phyloP scores from a whole-genome alignment of 1,140 invertebrate species.

The Nylanderia fulva region DNA sequence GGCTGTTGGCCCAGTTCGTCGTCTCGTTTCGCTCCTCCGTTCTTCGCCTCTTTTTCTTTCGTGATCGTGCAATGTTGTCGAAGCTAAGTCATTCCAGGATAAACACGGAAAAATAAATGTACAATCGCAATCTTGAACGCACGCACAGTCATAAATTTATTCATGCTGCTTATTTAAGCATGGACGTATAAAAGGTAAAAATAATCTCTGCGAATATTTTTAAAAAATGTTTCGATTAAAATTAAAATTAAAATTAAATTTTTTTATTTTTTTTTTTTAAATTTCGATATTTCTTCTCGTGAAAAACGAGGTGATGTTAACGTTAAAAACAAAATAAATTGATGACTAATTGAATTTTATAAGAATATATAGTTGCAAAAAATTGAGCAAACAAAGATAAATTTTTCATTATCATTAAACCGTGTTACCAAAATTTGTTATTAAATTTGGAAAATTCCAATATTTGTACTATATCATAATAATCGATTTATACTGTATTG shows the following conservation, averaged over 20 bases:
- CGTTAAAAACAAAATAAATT: not conserved
- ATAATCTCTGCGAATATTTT: not conserved
- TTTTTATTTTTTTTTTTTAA: not conserved
- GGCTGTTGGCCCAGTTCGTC: slow-evolving; percentile 55
- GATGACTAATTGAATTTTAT: not conserved
- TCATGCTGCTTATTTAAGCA: not conserved
- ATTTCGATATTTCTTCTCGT: no score
- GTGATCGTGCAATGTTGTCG: slow-evolving; percentile 47
- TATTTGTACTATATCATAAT: no score
- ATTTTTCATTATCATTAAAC: not conserved
- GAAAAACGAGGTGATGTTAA: not conserved
- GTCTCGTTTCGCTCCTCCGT: slow-evolving; percentile 11
- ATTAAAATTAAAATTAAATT: slow-evolving; percentile 9
- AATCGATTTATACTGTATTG: no score
- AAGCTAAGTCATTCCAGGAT: slow-evolving; percentile 14
- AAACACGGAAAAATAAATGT: not conserved
- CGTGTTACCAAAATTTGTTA: not conserved
- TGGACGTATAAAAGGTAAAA: not conserved
- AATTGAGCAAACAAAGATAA: not conserved
- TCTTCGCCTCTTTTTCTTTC: slow-evolving; percentile 5
- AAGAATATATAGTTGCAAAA: not conserved
- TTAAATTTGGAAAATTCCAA: no score
- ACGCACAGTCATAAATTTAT: not conserved
- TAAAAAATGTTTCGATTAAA: not conserved
- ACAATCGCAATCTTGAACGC: not conserved